Evolutionary conservation across 2,113 vertebrate species (phyloP).

Genomic region (Sylvicapra grimmia): DNA sequence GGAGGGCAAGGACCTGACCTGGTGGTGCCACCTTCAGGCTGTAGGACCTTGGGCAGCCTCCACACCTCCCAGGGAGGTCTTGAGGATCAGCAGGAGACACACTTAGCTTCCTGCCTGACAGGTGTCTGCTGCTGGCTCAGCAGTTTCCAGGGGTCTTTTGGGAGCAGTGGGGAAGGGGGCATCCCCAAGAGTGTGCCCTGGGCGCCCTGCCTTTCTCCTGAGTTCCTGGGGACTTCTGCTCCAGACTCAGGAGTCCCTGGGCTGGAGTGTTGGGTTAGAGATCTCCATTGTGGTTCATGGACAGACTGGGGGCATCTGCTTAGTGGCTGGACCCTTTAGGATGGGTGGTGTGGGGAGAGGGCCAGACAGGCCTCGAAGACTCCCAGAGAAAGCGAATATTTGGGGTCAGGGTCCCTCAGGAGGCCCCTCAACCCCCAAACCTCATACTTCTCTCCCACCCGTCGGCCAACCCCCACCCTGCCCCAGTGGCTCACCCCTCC

Average conservation of each 20-base stretch:
- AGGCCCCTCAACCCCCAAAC: neutral
- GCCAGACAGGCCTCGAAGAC: neutral
- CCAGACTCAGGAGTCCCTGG: neutral
- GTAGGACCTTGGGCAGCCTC: neutral
- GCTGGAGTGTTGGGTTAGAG: constrained; percentile 59
- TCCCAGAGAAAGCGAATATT: neutral
- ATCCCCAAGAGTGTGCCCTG: neutral
- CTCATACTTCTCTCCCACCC: neutral
- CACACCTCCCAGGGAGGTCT: neutral
- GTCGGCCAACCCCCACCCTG: neutral
- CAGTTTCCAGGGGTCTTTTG: neutral
- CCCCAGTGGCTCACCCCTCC: constrained; percentile 31
- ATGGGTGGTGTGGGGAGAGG: neutral
- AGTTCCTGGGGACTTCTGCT: neutral
- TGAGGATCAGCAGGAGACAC: neutral
- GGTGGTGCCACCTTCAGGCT: neutral
- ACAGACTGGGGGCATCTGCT: neutral
- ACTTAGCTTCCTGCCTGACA: neutral
- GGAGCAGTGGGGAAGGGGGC: neutral
- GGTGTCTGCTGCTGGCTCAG: neutral
- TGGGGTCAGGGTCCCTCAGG: neutral
- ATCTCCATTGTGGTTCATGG: constrained; percentile 32
- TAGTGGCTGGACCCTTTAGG: neutral
- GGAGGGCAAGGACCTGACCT: neutral
- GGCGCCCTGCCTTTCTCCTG: neutral